Evolutionary conservation across 2,113 vertebrate species (phyloP), one percentile per base, ranked within the genome.

Genomic region (Psophia crepitans): DNA sequence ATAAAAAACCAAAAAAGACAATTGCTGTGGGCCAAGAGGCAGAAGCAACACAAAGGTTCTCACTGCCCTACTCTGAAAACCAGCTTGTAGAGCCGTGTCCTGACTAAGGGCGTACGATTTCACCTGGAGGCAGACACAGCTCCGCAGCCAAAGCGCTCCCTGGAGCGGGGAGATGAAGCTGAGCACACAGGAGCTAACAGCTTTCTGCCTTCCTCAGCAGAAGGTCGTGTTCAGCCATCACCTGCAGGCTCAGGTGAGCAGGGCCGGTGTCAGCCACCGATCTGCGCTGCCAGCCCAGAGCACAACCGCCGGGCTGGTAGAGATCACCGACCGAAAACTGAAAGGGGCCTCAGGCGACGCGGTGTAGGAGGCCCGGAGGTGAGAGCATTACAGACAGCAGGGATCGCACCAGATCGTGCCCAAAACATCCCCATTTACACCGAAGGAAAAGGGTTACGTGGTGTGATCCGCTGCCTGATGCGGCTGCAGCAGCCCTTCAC

Each of bases 371-470:
- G 41, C 30, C 37, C 0, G 0, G 73, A 46, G 61, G 66, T 6
- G 39, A 35, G n/a, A 12, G 43, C 15, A 1, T 1, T 4, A 3
- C 1, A 0, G 66, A 21, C 32, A 68, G 69, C 37, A 5, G 66
- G n/a, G n/a, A 33, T 13, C 10, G 0, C 44, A 3, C 7, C 0
- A 5, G 26, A 23, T 5, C 49, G 2, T 2, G 3, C 57, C 81
- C 80, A 37, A 23, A 22, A 26, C 37, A 32, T 0, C 32, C 32
- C 89, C 78, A 21, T 13, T 23, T 5, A 2, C 0, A 11, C 41
- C 2, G 4, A 5, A 6, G 41, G 24, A 49, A 17, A 37, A 28
- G 14, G 6, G 39, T 27, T 23, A 12, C 2, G 12, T 5, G 15
- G 17, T 2, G 5, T 1, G 28, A 81, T 7, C 58, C 6, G 2